phyloP scores from a whole-genome alignment of 2,113 vertebrate species.

The Rhinolophus sinicus region DNA sequence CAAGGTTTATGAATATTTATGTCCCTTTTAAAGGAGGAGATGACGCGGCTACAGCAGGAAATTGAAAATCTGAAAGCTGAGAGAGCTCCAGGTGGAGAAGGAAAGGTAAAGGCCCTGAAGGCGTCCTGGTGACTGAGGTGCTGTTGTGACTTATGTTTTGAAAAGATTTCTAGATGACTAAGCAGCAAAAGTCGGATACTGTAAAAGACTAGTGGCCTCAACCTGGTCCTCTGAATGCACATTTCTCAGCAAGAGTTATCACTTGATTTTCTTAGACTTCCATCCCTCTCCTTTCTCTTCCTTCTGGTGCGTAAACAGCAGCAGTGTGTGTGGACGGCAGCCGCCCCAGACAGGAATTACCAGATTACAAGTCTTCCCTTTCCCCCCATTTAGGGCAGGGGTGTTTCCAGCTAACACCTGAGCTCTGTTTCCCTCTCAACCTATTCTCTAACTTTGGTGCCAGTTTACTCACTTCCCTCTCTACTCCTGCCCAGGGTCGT shows the following conservation, averaged over 20 bases:
- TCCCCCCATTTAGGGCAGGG: background rate
- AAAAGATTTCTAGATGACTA: background rate
- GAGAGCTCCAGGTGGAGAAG: slow-evolving; percentile 86
- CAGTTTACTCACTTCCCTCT: background rate
- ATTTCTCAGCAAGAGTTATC: background rate
- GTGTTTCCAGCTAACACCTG: background rate
- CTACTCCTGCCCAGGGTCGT: background rate
- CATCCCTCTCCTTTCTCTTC: background rate
- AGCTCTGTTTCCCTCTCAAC: background rate
- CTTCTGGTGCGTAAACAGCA: background rate
- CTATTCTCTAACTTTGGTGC: background rate
- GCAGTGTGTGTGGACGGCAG: background rate
- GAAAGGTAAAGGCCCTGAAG: slow-evolving; percentile 86
- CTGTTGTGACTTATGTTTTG: fast-evolving
- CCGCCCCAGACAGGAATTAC: background rate
- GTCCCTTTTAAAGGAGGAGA: slow-evolving; percentile 91
- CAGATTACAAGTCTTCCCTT: background rate
- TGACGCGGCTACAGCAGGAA: slow-evolving; percentile 93
- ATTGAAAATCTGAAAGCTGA: slow-evolving; percentile 91
- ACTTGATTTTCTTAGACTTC: background rate
- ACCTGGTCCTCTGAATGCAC: background rate
- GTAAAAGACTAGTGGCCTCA: background rate
- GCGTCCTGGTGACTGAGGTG: background rate
- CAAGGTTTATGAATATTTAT: background rate
- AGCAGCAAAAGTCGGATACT: fast-evolving